Percentiles rank a stretch among this genome's conserved stretches.
These are phyloP conservation scores for Xestoiulus laeticollis DNA, from an alignment of 2,888 invertebrate species.

Conservation along the genomic window DNA sequence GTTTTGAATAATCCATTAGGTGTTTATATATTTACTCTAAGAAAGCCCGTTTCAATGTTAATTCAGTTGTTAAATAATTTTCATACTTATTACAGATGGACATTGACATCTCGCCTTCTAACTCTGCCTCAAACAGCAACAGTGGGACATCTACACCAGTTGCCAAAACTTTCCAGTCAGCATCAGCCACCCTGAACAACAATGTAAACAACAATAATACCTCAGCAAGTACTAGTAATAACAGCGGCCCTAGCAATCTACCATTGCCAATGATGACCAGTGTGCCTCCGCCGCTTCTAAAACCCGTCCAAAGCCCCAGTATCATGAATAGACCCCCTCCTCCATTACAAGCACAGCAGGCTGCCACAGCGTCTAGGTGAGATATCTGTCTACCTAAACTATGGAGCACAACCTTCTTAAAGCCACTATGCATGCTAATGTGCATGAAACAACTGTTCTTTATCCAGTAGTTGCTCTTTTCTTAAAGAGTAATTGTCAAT, in stretches of 20 bases:
- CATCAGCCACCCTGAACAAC: not conserved
- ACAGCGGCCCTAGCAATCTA: not conserved
- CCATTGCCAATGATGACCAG: conserved; percentile 45
- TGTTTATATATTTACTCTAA: no score
- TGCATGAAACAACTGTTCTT: not conserved
- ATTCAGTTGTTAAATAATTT: not conserved
- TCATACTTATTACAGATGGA: conserved; percentile 54
- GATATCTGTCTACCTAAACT: not conserved
- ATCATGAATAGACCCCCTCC: conserved; percentile 53
- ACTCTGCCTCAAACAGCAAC: conserved; percentile 54
- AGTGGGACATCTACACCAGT: conserved; percentile 55
- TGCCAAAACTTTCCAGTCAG: conserved; percentile 5
- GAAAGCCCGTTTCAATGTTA: no score
- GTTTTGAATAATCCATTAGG: no score
- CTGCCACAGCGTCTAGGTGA: conserved; percentile 49
- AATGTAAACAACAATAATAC: not conserved
- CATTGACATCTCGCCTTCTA: conserved; percentile 52
- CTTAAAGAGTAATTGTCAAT: not conserved
- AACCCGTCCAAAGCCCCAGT: conserved; percentile 54
- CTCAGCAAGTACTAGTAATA: conserved; percentile 20
- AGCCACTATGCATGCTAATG: not conserved
- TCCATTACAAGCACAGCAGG: conserved; percentile 52
- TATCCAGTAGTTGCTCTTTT: not conserved
- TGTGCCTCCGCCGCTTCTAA: conserved; percentile 55
- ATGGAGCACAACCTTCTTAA: not conserved